Conservation (phyloP, 2,888 invertebrate species). For the Philereme transversata region DNA sequence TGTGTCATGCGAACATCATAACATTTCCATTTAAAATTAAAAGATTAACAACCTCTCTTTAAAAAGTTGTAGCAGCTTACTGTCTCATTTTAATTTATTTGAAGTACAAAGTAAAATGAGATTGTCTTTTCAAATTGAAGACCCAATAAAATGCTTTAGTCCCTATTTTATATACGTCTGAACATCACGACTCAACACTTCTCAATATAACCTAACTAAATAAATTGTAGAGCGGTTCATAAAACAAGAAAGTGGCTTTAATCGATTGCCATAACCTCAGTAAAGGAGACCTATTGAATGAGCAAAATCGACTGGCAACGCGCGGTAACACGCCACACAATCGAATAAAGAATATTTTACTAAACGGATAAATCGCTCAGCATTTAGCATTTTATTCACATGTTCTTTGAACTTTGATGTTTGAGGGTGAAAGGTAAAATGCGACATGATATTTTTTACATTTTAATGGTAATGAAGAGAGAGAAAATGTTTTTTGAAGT, state of each 20-base stretch:
- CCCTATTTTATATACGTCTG: background rate
- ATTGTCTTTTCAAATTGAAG: background rate
- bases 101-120: background rate
- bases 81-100: slow-evolving; percentile 1
- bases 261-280: slow-evolving; percentile 25
- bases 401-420: slow-evolving; percentile 37
- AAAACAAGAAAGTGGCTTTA: slow-evolving; percentile 21
- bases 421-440: slow-evolving; percentile 5
- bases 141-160: background rate
- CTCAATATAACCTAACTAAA: slow-evolving; percentile 15
- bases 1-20: too few species aligned
- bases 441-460: background rate
- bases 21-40: too few species aligned
- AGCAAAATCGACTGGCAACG: slow-evolving; percentile 28
- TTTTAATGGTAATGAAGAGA: background rate
- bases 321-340: slow-evolving; percentile 28
- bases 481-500: too few species aligned
- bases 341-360: slow-evolving; percentile 45
- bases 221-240: slow-evolving; percentile 19
- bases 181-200: background rate
- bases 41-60: background rate
- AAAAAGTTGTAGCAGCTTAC: slow-evolving; percentile 1
- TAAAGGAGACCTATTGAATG: slow-evolving; percentile 39
- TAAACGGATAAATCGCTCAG: slow-evolving; percentile 41
- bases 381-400: slow-evolving; percentile 23